Evolutionary conservation across 1,140 invertebrate genomes (phyloP).

Genomic region (Caenorhabditis latens): DNA sequence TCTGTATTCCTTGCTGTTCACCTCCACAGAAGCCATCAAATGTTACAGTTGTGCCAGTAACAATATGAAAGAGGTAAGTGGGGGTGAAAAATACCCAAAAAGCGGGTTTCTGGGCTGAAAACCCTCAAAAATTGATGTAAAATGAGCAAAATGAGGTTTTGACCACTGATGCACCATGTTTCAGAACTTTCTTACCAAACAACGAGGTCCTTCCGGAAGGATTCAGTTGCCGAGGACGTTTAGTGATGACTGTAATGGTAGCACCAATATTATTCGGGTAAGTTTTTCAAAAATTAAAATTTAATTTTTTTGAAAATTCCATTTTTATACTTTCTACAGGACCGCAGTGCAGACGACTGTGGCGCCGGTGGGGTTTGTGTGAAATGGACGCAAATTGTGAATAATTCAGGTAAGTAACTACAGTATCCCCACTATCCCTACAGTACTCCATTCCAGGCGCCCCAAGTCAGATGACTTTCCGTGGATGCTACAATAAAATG

Average conservation of each 20-base stretch:
- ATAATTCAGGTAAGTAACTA: slow-evolving; percentile 56
- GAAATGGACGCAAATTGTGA: slow-evolving; percentile 56
- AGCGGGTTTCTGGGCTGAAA: background rate
- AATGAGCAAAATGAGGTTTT: too few species aligned
- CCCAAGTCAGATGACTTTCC: slow-evolving; percentile 48
- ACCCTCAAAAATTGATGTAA: too few species aligned
- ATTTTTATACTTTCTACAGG: slow-evolving; percentile 16
- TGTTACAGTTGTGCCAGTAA: slow-evolving; percentile 38
- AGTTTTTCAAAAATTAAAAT: background rate
- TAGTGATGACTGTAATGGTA: slow-evolving; percentile 19
- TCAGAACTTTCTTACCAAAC: slow-evolving; percentile 32
- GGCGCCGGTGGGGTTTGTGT: slow-evolving; percentile 50
- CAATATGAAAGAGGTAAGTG: slow-evolving; percentile 23
- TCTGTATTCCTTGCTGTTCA: slow-evolving; percentile 5
- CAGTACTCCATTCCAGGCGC: background rate
- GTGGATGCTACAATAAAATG: slow-evolving; percentile 61
- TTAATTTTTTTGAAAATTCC: background rate
- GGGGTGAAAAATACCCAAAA: too few species aligned
- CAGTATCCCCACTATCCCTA: background rate
- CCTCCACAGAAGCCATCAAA: slow-evolving; percentile 35
- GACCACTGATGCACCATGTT: background rate
- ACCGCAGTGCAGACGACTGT: slow-evolving; percentile 59
- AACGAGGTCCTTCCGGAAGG: background rate
- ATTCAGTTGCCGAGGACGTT: background rate
- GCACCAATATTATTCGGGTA: slow-evolving; percentile 2